phyloP scores from a whole-genome alignment of 2,888 invertebrate genomes.

The Temnothorax rugatulus region DNA sequence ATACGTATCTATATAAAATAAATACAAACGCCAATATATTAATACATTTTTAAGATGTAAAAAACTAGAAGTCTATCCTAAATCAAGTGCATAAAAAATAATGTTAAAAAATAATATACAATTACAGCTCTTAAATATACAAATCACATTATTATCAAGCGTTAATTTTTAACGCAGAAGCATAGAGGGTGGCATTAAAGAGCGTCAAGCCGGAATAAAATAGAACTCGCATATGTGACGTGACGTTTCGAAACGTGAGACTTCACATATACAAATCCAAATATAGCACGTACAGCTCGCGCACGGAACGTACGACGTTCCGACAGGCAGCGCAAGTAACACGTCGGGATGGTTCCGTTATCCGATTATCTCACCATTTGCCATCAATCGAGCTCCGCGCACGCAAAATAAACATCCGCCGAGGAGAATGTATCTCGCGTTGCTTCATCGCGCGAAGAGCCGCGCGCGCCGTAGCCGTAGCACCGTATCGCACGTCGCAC shows the following conservation, averaged over 20 bases:
- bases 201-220: neutral
- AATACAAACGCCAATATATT: neutral
- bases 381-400: neutral
- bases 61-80: neutral
- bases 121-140: neutral
- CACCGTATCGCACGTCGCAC: neutral
- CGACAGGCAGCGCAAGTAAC: neutral
- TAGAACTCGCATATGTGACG: neutral
- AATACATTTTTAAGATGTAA: neutral
- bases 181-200: neutral
- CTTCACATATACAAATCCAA: neutral
- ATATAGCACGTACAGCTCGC: neutral
- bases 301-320: neutral
- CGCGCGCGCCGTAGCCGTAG: neutral
- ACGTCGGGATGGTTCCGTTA: neutral
- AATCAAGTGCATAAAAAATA: neutral
- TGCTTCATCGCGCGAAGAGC: neutral
- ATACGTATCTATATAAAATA: neutral
- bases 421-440: neutral
- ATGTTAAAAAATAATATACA: neutral
- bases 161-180: neutral
- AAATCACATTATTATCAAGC: neutral
- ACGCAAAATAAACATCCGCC: neutral
- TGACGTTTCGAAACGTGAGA: neutral
- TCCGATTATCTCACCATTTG: constrained; percentile 11